A percentile compares a stretch with the other conserved stretches of the same genome.
Evolutionary conservation across 2,113 vertebrate species (phyloP).

Genomic region (Apteryx owenii): DNA sequence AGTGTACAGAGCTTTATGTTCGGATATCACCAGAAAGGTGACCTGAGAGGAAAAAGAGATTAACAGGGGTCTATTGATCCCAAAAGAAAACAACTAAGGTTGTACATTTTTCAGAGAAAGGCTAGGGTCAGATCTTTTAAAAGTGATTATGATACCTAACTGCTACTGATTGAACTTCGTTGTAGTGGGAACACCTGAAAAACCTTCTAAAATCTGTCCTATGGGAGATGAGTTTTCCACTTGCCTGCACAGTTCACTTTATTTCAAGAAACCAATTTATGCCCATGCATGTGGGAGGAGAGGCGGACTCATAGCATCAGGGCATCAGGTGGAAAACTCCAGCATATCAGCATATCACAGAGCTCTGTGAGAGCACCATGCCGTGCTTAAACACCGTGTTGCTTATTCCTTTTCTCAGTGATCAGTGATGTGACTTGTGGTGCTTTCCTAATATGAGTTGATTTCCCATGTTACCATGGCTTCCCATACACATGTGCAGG

Average conservation of each 20-base stretch:
- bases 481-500: not conserved
- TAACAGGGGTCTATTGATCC: not conserved
- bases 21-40: not conserved
- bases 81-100: not conserved
- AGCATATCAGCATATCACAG: not conserved
- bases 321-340: not conserved
- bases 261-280: not conserved
- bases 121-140: not conserved
- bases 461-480: not conserved
- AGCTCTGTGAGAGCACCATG: not conserved
- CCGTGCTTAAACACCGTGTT: not conserved
- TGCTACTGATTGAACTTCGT: not conserved
- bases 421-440: not conserved
- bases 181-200: not conserved
- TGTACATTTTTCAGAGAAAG: not conserved
- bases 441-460: not conserved
- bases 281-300: not conserved
- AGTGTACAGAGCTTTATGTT: not conserved
- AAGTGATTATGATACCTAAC: not conserved
- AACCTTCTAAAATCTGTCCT: not conserved
- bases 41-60: not conserved
- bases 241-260: not conserved
- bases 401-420: slow-evolving; percentile 15
- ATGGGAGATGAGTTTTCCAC: not conserved
- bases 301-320: not conserved